Conservation (phyloP, 2,113 vertebrate species). For the Copsychus sechellarum region DNA sequence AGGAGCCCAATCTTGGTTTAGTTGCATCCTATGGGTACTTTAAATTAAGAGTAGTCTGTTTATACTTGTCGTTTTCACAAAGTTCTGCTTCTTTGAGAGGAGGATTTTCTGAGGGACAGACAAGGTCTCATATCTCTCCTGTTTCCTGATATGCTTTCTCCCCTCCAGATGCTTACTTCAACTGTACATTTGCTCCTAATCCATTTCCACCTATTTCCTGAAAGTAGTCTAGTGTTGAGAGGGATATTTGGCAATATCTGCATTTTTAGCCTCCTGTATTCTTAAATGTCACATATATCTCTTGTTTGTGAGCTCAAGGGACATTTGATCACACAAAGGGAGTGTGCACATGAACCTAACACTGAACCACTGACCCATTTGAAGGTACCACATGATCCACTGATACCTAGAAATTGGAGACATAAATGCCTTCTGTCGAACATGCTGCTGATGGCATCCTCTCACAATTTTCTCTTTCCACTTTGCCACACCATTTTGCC, state of each 20-base stretch:
- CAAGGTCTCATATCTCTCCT: background rate
- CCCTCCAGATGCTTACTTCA: background rate
- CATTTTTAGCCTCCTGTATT: background rate
- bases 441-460: background rate
- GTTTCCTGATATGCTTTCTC: background rate
- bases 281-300: background rate
- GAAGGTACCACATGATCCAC: background rate
- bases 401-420: background rate
- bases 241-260: background rate
- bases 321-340: background rate
- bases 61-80: background rate
- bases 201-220: background rate
- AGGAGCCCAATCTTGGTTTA: background rate
- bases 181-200: background rate
- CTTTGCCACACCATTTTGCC: background rate
- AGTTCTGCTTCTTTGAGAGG: background rate
- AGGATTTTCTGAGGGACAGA: background rate
- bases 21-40: background rate
- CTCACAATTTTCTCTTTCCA: background rate
- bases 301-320: background rate
- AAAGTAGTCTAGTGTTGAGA: background rate
- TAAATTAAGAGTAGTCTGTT: background rate
- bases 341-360: background rate
- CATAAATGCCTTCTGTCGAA: background rate
- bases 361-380: background rate